Conservation (phyloP, 23 tunicate genomes). For the Styela clava region DNA sequence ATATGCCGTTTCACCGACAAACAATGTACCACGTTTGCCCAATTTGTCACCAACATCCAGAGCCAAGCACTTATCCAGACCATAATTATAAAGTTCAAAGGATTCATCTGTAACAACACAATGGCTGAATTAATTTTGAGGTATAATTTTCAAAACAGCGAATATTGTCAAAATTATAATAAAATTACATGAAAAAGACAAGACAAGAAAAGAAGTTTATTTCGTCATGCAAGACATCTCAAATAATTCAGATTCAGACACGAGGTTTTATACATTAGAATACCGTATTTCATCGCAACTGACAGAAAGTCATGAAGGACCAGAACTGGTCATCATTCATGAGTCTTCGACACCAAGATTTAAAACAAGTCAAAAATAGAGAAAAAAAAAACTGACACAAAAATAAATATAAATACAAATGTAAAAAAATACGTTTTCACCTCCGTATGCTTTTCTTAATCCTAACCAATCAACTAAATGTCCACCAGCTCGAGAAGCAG, state of each 20-base stretch:
- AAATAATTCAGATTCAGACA: too few relatives aligned
- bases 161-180: too few relatives aligned
- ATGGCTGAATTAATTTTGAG: too few relatives aligned
- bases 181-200: not conserved
- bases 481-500: constrained; percentile 39
- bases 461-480: constrained; percentile 43
- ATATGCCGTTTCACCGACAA: not conserved
- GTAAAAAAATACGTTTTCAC: constrained; percentile 4
- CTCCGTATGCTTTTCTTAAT: constrained; percentile 38
- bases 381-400: too few relatives aligned
- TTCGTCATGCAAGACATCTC: not conserved
- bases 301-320: too few relatives aligned
- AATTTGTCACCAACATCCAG: constrained; percentile 8
- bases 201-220: not conserved
- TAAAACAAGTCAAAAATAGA: too few relatives aligned
- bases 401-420: too few relatives aligned
- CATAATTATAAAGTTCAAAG: constrained; percentile 38
- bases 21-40: not conserved
- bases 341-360: too few relatives aligned
- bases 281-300: too few relatives aligned
- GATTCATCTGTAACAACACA: constrained; percentile 52
- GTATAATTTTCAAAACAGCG: too few relatives aligned
- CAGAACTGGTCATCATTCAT: too few relatives aligned
- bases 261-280: too few relatives aligned
- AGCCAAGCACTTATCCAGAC: constrained; percentile 21